These are phyloP conservation scores for Sphaerophoria taeniata DNA, from an alignment of 2,888 invertebrate species.

Conservation along the genomic window DNA sequence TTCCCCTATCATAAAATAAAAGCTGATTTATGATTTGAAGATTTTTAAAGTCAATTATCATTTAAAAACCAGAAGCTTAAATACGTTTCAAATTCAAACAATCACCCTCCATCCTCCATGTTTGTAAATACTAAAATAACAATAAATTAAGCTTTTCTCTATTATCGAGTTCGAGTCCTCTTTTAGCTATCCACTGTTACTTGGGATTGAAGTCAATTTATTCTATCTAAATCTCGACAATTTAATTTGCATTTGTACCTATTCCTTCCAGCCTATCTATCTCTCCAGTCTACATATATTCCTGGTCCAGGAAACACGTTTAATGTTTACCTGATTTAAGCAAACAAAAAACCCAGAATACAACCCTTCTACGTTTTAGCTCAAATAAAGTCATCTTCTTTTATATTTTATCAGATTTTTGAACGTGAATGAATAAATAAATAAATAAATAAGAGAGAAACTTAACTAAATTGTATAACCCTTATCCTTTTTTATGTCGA, in stretches of 20 bases:
- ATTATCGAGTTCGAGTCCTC: conserved; percentile 9
- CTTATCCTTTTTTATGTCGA: conserved; percentile 25
- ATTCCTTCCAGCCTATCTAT: conserved; percentile 39
- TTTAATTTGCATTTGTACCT: conserved; percentile 72
- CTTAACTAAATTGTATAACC: conserved; percentile 33
- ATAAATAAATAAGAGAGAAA: conserved; percentile 23
- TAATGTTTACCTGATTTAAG: conserved; percentile 42
- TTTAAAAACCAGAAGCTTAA: background rate
- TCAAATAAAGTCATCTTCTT: conserved; percentile 41
- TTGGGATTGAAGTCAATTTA: conserved; percentile 57
- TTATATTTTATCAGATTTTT: conserved; percentile 52
- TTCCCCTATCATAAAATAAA: no score
- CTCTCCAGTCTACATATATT: conserved; percentile 13
- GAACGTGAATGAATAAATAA: background rate
- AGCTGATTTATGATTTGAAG: no score
- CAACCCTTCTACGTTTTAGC: conserved; percentile 43
- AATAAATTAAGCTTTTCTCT: conserved; percentile 8
- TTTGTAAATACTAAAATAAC: background rate
- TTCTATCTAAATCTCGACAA: conserved; percentile 62
- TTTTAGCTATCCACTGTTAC: background rate
- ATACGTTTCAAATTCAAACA: background rate
- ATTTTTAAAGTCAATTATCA: background rate
- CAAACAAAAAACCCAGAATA: background rate
- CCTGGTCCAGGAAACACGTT: conserved; percentile 15
- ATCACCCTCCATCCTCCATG: background rate